Conservation (phyloP, 2,113 vertebrate species). For the Protobothrops flavoviridis region DNA sequence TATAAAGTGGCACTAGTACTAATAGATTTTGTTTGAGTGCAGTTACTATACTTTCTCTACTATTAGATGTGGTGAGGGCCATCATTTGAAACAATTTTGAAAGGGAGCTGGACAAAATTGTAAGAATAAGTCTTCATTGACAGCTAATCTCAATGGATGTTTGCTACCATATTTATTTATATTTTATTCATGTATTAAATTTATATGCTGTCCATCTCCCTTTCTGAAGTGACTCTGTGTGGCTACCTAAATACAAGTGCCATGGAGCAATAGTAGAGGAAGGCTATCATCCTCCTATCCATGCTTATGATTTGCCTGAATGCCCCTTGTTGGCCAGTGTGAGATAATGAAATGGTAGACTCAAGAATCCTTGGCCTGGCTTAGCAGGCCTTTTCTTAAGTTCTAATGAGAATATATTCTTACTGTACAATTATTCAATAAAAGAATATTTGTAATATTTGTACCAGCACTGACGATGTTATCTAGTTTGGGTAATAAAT, state of each 20-base stretch:
- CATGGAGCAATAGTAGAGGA: neutral
- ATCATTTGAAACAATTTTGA: neutral
- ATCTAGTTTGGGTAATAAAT: neutral
- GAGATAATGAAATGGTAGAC: neutral
- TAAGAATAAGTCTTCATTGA: neutral
- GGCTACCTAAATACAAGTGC: neutral
- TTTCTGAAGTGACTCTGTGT: neutral
- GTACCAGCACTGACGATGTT: neutral
- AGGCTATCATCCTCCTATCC: neutral
- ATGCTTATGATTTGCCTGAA: neutral
- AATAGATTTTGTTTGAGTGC: neutral
- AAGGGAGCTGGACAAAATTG: neutral
- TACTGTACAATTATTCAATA: neutral
- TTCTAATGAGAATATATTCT: neutral
- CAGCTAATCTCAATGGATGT: neutral
- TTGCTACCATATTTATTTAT: neutral
- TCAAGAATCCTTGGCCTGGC: neutral
- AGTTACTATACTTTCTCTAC: neutral
- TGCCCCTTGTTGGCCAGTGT: neutral
- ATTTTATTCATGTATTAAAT: neutral
- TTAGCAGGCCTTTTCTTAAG: neutral
- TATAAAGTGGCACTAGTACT: too few relatives aligned
- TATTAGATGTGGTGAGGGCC: neutral
- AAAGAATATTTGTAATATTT: too few relatives aligned
- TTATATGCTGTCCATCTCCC: neutral